phyloP scores from a whole-genome alignment of 1,140 invertebrate species.

The Tenebrio molitor region DNA sequence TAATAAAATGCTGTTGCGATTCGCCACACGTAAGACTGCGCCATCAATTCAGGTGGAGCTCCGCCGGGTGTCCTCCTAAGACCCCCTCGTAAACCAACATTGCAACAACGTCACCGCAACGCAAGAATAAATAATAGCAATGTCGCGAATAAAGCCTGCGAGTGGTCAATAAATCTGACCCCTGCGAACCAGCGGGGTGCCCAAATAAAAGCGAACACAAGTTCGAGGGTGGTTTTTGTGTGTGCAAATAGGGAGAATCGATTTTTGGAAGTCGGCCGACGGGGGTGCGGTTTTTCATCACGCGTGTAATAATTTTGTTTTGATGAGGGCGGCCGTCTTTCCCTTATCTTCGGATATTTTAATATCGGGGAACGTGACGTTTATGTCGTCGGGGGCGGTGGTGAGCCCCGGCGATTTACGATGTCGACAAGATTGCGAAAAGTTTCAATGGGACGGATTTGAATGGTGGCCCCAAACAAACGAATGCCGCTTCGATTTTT shows the following conservation, averaged over 20 bases:
- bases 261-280: neutral
- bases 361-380: neutral
- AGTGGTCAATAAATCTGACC: constrained; percentile 46
- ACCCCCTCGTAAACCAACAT: constrained; percentile 30
- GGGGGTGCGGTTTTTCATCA: constrained; percentile 24
- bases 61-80: neutral
- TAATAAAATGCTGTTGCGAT: constrained; percentile 20
- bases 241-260: neutral
- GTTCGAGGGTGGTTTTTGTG: neutral
- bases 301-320: constrained; percentile 8
- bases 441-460: constrained; percentile 2
- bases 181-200: constrained; percentile 21
- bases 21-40: constrained; percentile 15
- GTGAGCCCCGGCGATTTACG: too few relatives aligned
- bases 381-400: too few relatives aligned
- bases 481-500: too few relatives aligned
- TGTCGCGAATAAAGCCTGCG: constrained; percentile 39
- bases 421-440: neutral
- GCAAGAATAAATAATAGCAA: neutral
- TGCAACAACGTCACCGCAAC: neutral
- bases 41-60: constrained; percentile 25
- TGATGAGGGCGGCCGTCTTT: too few relatives aligned
- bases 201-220: neutral
- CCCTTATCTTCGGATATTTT: neutral
- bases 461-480: too few relatives aligned